Evolutionary conservation across 2,888 invertebrate genomes (phyloP).

Genomic region (Folsomia candida): DNA sequence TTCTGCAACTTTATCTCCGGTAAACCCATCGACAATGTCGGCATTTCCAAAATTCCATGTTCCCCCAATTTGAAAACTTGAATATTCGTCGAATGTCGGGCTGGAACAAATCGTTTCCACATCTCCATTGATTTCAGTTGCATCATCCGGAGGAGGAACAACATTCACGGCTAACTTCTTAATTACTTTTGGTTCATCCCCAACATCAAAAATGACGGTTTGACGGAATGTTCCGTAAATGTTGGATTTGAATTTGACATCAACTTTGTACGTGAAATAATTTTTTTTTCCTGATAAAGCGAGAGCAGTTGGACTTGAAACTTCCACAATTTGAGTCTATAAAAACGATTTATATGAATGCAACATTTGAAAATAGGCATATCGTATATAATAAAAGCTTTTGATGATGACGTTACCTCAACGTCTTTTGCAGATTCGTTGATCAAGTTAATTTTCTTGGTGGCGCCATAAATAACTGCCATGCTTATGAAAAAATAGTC

Average conservation of each 20-base stretch:
- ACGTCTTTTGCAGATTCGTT: conserved; percentile 23
- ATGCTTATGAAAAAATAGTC: conserved; percentile 48
- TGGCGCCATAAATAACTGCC: conserved; percentile 37
- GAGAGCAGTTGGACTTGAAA: conserved; percentile 31
- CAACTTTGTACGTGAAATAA: conserved; percentile 56
- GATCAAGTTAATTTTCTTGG: conserved; percentile 34
- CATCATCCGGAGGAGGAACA: conserved; percentile 57
- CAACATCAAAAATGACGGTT: conserved; percentile 73
- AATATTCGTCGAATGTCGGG: conserved; percentile 29
- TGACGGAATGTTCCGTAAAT: conserved; percentile 78
- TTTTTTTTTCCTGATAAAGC: conserved; percentile 28
- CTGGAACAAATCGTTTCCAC: conserved; percentile 29
- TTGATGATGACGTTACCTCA: conserved; percentile 21
- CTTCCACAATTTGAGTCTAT: conserved; percentile 35
- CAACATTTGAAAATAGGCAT: conserved; percentile 4
- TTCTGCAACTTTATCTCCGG: conserved; percentile 43
- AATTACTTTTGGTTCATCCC: conserved; percentile 62
- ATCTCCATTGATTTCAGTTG: conserved; percentile 56
- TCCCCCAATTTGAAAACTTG: conserved; percentile 28
- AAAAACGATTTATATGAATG: neutral
- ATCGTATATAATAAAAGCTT: neutral
- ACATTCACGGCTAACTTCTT: conserved; percentile 74
- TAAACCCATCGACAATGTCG: conserved; percentile 44
- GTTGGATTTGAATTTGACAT: conserved; percentile 65
- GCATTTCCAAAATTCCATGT: conserved; percentile 51